Conservation (phyloP, 2,113 vertebrate species). For the Pyxicephalus adspersus region DNA sequence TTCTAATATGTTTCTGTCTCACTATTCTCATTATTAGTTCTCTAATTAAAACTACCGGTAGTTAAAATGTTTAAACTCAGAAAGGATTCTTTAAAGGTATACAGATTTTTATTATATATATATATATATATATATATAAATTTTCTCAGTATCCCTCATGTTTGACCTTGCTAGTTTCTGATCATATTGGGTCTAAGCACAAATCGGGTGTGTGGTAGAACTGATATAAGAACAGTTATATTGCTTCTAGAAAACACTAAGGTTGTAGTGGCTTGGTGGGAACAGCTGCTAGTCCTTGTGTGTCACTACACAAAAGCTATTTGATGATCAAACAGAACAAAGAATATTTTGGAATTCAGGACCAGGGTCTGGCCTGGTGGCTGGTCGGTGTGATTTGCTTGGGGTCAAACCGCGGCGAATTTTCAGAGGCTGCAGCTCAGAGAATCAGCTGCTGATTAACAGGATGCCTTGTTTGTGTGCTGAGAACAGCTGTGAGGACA, state of each 20-base stretch:
- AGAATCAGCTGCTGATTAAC: neutral
- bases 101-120: no score
- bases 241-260: neutral
- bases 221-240: no score
- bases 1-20: no score
- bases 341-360: neutral
- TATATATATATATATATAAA: no score
- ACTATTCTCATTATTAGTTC: no score
- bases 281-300: constrained; percentile 2
- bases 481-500: neutral
- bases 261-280: neutral
- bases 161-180: no score
- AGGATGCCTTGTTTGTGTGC: neutral
- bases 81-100: no score
- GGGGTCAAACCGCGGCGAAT: neutral
- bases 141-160: no score
- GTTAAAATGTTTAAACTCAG: no score
- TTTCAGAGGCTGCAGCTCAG: neutral
- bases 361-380: neutral
- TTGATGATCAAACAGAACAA: neutral
- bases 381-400: neutral
- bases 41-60: no score
- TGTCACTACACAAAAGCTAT: constrained; percentile 1
- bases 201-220: no score
- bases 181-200: no score